A percentile compares a stretch with the other conserved stretches of the same genome.
phyloP scores from a whole-genome alignment of 1,140 invertebrate species.

The Drosophila parabipectinata region DNA sequence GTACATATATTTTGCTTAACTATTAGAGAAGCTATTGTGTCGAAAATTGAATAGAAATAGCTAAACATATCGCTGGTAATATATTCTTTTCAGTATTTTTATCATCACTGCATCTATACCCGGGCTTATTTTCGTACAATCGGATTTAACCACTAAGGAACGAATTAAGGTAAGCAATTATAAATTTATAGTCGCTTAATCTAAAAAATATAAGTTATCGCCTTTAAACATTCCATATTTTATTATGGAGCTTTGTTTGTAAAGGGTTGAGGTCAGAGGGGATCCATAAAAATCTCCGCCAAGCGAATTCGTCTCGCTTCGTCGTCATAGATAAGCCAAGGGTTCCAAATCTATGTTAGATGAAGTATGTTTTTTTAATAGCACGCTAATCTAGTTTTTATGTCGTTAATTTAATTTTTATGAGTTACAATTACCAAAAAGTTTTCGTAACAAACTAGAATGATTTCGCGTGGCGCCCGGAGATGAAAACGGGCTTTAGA shows the following conservation, averaged over 20 bases:
- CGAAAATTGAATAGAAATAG: too few species aligned
- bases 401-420: constrained; percentile 14
- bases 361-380: constrained; percentile 9
- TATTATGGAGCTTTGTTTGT: background rate
- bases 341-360: constrained; percentile 2
- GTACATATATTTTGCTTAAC: background rate
- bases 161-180: constrained; percentile 58
- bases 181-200: background rate
- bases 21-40: background rate
- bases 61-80: background rate
- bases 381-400: constrained; percentile 21
- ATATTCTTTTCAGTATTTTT: constrained; percentile 52
- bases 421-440: constrained; percentile 1
- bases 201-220: constrained; percentile 15
- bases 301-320: constrained; percentile 19
- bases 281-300: constrained; percentile 2
- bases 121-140: constrained; percentile 28
- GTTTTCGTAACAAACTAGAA: constrained; percentile 2
- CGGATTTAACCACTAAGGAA: constrained; percentile 62
- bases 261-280: constrained; percentile 8
- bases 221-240: constrained; percentile 2
- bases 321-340: constrained; percentile 5
- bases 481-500: background rate
- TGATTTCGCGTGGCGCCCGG: background rate
- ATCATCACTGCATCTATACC: constrained; percentile 41